Evolutionary conservation across 2,888 invertebrate genomes (phyloP).

Genomic region (Amphimallon solstitiale): DNA sequence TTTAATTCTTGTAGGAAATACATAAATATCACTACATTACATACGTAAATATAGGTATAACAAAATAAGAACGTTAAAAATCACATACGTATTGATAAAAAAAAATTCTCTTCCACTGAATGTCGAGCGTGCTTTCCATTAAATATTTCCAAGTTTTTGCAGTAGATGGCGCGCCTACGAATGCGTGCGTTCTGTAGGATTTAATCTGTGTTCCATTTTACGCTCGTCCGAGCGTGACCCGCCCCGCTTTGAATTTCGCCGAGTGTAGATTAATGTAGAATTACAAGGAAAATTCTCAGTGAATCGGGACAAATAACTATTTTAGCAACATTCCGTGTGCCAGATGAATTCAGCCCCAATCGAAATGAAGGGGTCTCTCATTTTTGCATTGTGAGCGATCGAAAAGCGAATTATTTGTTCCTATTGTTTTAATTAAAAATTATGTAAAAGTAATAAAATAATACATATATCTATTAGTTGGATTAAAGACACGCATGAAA

Average conservation of each 20-base stretch:
- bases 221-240: slow-evolving; percentile 66
- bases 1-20: too few species aligned
- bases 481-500: neutral
- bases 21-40: too few species aligned
- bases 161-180: slow-evolving; percentile 40
- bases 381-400: neutral
- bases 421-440: too few species aligned
- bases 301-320: slow-evolving; percentile 50
- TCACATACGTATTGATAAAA: too few species aligned
- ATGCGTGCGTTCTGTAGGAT: slow-evolving; percentile 60
- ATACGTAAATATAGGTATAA: too few species aligned
- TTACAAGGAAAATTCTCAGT: slow-evolving; percentile 63
- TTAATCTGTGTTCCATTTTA: slow-evolving; percentile 69
- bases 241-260: slow-evolving; percentile 64
- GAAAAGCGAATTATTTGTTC: slow-evolving; percentile 1
- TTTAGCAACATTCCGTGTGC: slow-evolving; percentile 26
- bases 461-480: neutral
- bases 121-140: slow-evolving; percentile 5
- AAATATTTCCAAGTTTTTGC: slow-evolving; percentile 30
- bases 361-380: neutral
- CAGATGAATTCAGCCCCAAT: slow-evolving; percentile 5
- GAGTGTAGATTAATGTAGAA: slow-evolving; percentile 65
- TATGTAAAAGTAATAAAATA: too few species aligned
- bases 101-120: neutral
- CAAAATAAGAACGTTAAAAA: too few species aligned